These are phyloP conservation scores for Chromoteleia sp. DNA, from an alignment of 2,888 invertebrate species.

Conservation along the genomic window DNA sequence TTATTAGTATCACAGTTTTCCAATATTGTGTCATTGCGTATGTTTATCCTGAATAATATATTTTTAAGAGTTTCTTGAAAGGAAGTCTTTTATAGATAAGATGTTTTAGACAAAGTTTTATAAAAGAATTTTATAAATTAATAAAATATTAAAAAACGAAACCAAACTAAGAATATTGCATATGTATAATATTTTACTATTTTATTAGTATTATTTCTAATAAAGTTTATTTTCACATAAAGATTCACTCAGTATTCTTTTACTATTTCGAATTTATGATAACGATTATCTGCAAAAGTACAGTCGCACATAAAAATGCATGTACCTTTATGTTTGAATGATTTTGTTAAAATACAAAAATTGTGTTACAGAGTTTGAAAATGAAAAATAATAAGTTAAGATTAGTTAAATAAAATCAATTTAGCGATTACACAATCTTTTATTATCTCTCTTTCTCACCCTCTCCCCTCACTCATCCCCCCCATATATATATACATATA, in stretches of 20 bases:
- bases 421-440: no score
- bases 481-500: no score
- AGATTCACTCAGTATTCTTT: not conserved
- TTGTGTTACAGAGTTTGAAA: not conserved
- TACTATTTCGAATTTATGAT: conserved; percentile 2
- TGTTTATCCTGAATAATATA: conserved; percentile 4
- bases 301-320: conserved; percentile 6
- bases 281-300: conserved; percentile 12
- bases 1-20: conserved; percentile 16
- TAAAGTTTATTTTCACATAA: conserved; percentile 4
- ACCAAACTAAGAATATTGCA: not conserved
- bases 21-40: not conserved
- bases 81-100: not conserved
- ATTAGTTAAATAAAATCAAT: no score
- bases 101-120: no score
- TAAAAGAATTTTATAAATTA: no score
- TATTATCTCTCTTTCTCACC: no score
- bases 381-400: not conserved
- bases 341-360: conserved; percentile 5
- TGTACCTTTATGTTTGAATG: conserved; percentile 7
- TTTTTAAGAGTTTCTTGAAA: not conserved
- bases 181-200: not conserved
- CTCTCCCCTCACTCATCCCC: no score
- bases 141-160: no score
- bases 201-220: conserved; percentile 1